Evolutionary conservation across 2,888 invertebrate genomes (phyloP), one percentile per base, ranked within the genome.

Genomic region (Sepiola atlantica): DNA sequence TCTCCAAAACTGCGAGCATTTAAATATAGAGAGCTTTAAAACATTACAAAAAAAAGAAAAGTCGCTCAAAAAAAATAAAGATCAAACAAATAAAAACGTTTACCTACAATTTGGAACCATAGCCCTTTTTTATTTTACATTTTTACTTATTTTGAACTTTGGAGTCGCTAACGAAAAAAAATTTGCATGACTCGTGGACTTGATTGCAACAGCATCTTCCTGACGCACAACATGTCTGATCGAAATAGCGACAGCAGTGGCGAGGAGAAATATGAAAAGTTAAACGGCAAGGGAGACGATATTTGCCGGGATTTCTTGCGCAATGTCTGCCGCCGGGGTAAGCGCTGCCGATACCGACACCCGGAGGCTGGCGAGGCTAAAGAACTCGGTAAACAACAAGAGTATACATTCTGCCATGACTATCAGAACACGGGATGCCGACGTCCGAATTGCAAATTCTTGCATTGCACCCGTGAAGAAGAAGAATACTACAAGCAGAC

Each of bases 391-490:
- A 95, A 96, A 94, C 96, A 96, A 94, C 96, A 96, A 32, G 97
- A 97, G 90, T 96, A 96, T 94, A 97, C 97, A 90, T 98, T 98
- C 96, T 98, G 98, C 96, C 98, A 98, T 96, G 98, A 98, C 96
- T 98, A 97, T 96, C 98, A 98, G 97, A 98, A 98, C 97, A 98
- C 98, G 92, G 98, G 98, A 95, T 98, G 98, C 96, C 98, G 98
- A n/a, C 98, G 98, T 96, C 98, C 98, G 10, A 98, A 98, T 94
- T 98, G 98, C 96, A 98, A 98, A 96, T 98, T 98, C 97, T 98
- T 98, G 92, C 98, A 98, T 97, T 98, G 98, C 96, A 98, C 98
- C 0, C 98, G 98, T 35, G 98, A 98, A 96, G 98, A 98, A 96
- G 98, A 98, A 96, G 98, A 98, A 95, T 98, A 98, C 95, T 98